Evolutionary conservation across 2,888 invertebrate species (phyloP).

Genomic region (Dasysyrphus tricinctus): DNA sequence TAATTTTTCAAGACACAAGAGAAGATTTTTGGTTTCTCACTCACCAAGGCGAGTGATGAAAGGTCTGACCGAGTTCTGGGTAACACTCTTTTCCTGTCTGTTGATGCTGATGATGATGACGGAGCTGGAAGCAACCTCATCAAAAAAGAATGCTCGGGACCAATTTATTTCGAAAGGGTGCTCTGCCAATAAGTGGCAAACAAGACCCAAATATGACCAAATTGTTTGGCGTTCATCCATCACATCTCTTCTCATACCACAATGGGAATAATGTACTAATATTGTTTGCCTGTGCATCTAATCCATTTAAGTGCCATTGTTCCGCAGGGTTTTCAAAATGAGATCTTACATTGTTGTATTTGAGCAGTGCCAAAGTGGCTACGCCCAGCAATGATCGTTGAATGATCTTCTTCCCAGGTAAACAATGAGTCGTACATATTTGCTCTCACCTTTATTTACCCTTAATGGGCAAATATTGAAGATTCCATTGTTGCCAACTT

Average conservation of each 20-base stretch:
- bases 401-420: slow-evolving; percentile 58
- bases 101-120: slow-evolving; percentile 11
- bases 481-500: slow-evolving; percentile 11
- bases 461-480: slow-evolving; percentile 51
- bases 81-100: neutral
- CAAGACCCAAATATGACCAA: slow-evolving; percentile 25
- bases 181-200: slow-evolving; percentile 67
- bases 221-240: slow-evolving; percentile 44
- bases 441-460: slow-evolving; percentile 72
- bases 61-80: slow-evolving; percentile 21
- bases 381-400: slow-evolving; percentile 53
- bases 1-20: slow-evolving; percentile 66
- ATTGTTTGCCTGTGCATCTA: slow-evolving; percentile 55
- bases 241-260: neutral
- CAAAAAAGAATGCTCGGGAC: slow-evolving; percentile 30
- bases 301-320: slow-evolving; percentile 62
- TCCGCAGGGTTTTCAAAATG: slow-evolving; percentile 40
- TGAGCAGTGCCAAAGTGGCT: slow-evolving; percentile 62
- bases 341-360: slow-evolving; percentile 59
- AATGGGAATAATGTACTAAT: slow-evolving; percentile 52
- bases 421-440: slow-evolving; percentile 65
- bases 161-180: slow-evolving; percentile 52
- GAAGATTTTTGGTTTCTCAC: slow-evolving; percentile 42
- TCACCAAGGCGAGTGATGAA: slow-evolving; percentile 24
- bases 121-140: slow-evolving; percentile 46